phyloP scores from a whole-genome alignment of 2,113 vertebrate genomes.

The Leucoraja erinaceus region DNA sequence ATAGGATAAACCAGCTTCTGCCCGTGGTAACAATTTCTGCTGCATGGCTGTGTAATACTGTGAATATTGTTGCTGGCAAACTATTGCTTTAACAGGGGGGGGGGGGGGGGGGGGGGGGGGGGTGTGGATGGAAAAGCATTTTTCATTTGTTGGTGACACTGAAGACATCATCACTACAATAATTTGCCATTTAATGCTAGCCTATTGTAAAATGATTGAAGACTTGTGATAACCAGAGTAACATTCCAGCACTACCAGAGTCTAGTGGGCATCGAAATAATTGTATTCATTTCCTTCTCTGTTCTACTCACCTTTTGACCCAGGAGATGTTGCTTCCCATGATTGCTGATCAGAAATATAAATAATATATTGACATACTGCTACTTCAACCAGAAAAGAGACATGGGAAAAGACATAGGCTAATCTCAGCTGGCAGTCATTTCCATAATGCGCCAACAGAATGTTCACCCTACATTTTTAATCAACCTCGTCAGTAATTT shows the following conservation, averaged over 20 bases:
- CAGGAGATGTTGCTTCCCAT: neutral
- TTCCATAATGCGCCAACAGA: neutral
- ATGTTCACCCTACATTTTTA: neutral
- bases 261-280: neutral
- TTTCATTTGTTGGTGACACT: neutral
- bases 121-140: neutral
- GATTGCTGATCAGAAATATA: neutral
- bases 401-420: neutral
- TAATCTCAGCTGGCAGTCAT: neutral
- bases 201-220: neutral
- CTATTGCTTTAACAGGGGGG: neutral
- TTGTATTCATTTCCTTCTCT: neutral
- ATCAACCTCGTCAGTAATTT: constrained; percentile 12
- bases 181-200: neutral
- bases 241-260: neutral
- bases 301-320: neutral
- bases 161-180: neutral
- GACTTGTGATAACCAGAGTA: neutral
- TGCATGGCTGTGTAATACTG: neutral
- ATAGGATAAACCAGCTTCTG: neutral
- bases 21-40: neutral
- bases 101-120: neutral
- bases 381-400: neutral
- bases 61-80: neutral
- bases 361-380: neutral